Base-by-base conservation (phyloP, 53 echinoderm and acorn worm species). In the Glandiceps talaboti region DNA sequence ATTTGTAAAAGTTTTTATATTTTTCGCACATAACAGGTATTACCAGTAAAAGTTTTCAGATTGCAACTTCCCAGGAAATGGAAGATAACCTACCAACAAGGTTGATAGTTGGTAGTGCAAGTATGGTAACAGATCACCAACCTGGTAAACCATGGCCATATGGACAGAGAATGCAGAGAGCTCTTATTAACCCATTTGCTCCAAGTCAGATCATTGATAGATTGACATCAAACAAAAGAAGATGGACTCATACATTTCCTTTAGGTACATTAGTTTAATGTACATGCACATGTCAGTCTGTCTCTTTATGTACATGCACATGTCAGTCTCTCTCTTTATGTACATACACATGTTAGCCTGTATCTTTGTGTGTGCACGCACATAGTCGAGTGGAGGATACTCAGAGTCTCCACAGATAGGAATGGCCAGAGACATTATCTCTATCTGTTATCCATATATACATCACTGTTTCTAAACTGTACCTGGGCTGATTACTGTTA, bases 221-320 rank as follows among this genome's bases (percentile, higher is more conserved):
- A 30, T 76, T 97, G 31, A 97, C 97, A 0, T 91, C 97, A 10
- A 90, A 90, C 84, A 78, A 92, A 29, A 80, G 95, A 30, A 79
- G 97, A 31, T 97, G 97, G 97, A 93, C 91, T 0, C 97, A 97
- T 81, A 84, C 91, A 73, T 97, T 97, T 81, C 97, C 97, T 1
- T 93, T 87, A 81, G 97, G 97, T 97, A 83, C 20, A 20, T 45
- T 12, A 45, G n/a, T n/a, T n/a, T n/a, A n/a, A n/a, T n/a, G n/a
- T n/a, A n/a, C n/a, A n/a, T n/a, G n/a, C n/a, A n/a, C n/a, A n/a
- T n/a, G n/a, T n/a, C n/a, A n/a, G n/a, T n/a, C n/a, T n/a, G n/a
- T n/a, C n/a, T n/a, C n/a, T n/a, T n/a, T n/a, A n/a, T n/a, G n/a
- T n/a, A n/a, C n/a, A n/a, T n/a, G n/a, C n/a, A n/a, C n/a, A n/a